Percentiles rank a stretch among this genome's conserved stretches.
These are phyloP conservation scores for Gambelia wislizenii DNA, from an alignment of 2,797 vertebrate species.

Conservation along the genomic window DNA sequence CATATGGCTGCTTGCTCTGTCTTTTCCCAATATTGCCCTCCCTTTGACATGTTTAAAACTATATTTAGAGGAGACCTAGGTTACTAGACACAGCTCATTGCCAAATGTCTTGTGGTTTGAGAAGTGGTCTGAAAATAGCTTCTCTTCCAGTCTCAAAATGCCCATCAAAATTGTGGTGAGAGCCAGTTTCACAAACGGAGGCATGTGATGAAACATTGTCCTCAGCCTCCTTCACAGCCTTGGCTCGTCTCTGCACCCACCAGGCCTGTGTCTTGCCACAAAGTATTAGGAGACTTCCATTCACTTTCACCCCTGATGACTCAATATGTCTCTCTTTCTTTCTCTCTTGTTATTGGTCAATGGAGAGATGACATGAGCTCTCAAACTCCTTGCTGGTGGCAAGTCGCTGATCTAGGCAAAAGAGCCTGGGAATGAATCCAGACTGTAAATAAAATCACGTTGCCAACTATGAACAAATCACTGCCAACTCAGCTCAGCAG, in stretches of 20 bases:
- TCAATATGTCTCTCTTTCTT: not conserved
- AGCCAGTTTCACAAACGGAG: not conserved
- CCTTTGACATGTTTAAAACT: not conserved
- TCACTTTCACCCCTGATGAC: not conserved
- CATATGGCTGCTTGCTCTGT: not conserved
- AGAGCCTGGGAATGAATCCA: not conserved
- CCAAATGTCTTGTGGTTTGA: not conserved
- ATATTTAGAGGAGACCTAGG: not conserved
- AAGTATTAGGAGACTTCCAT: not conserved
- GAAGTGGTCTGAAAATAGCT: not conserved
- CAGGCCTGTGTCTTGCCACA: not conserved
- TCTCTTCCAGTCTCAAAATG: not conserved
- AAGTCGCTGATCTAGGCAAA: not conserved
- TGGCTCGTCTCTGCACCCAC: not conserved
- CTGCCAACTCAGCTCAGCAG: conserved; percentile 3
- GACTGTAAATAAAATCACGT: conserved; percentile 7
- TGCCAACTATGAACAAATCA: not conserved
- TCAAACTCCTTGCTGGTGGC: not conserved
- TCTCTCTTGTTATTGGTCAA: not conserved
- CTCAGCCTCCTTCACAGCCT: not conserved
- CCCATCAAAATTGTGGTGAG: not conserved
- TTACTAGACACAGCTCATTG: not conserved
- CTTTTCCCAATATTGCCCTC: not conserved
- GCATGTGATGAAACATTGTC: not conserved
- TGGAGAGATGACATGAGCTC: not conserved